These are phyloP conservation scores for Spisula solida DNA, from an alignment of 2,888 invertebrate species.

Conservation along the genomic window DNA sequence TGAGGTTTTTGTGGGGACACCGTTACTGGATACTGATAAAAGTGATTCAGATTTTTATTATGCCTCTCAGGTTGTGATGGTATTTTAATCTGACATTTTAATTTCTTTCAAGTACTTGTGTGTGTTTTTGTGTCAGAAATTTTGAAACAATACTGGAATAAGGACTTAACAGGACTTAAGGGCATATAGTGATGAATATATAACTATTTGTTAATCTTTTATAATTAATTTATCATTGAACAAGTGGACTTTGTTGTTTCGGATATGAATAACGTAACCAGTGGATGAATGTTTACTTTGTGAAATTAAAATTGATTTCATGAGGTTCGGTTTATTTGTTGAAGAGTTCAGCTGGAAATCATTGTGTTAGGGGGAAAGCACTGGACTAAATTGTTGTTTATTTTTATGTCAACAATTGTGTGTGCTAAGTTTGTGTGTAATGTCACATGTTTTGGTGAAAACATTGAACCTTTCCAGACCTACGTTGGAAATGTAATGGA, in stretches of 20 bases:
- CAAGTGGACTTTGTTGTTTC: background rate
- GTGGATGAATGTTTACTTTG: conserved; percentile 22
- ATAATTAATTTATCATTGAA: conserved; percentile 9
- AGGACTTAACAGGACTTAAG: background rate
- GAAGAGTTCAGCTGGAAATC: background rate
- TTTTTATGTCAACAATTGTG: conserved; percentile 15
- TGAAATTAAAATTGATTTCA: conserved; percentile 42
- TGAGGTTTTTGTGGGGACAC: conserved; percentile 3
- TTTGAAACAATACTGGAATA: background rate
- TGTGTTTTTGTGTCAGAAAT: background rate
- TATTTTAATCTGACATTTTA: conserved; percentile 25
- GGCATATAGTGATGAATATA: background rate
- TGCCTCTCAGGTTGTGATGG: background rate
- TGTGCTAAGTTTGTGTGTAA: background rate
- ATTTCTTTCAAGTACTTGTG: background rate
- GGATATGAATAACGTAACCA: background rate
- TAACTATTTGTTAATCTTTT: background rate
- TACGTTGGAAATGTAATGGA: background rate
- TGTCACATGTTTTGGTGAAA: background rate
- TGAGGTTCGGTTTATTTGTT: background rate
- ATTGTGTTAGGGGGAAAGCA: background rate
- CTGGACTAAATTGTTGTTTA: background rate
- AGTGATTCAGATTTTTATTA: conserved; percentile 1
- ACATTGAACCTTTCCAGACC: background rate
- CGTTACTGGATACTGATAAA: background rate